Evolutionary conservation across 1,140 invertebrate species (phyloP).

Genomic region (Cotesia glomerata): DNA sequence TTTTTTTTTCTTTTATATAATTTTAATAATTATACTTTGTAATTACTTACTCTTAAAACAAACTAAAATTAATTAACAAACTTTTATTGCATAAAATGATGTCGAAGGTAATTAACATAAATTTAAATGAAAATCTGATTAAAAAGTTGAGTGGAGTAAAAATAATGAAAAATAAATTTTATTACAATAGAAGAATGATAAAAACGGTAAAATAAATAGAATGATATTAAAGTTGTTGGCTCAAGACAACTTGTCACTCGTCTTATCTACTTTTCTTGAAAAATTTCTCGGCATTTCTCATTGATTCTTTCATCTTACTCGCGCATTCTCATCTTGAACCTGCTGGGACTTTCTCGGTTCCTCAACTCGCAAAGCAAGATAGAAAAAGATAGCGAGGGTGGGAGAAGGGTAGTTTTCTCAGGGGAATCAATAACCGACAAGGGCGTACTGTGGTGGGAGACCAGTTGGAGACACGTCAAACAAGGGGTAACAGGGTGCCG

Average conservation of each 20-base stretch:
- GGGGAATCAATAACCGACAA: conserved; percentile 62
- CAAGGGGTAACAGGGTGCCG: conserved; percentile 8
- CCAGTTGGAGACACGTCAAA: conserved; percentile 22
- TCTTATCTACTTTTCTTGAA: conserved; percentile 21
- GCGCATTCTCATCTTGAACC: conserved; percentile 8
- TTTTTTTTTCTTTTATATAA: too few relatives aligned
- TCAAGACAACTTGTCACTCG: conserved; percentile 32
- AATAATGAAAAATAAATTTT: conserved; percentile 12
- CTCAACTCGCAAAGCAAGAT: conserved; percentile 13
- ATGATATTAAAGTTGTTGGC: conserved; percentile 25
- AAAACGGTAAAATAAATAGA: background rate
- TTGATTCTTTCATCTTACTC: conserved; percentile 3
- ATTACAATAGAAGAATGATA: background rate
- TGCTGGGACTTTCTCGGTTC: conserved; percentile 9
- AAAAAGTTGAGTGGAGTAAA: background rate
- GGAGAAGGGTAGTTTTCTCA: conserved; percentile 53
- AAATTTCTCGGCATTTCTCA: conserved; percentile 13
- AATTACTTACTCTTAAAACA: background rate
- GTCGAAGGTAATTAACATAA: background rate
- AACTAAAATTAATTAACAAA: background rate
- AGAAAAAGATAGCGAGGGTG: conserved; percentile 29
- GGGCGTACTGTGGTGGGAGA: conserved; percentile 47
- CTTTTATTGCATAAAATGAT: background rate
- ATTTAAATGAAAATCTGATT: too few relatives aligned
- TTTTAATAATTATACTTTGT: too few relatives aligned